Base-by-base conservation (phyloP, 2,888 invertebrate genomes). In the Trichopria drosophilae region DNA sequence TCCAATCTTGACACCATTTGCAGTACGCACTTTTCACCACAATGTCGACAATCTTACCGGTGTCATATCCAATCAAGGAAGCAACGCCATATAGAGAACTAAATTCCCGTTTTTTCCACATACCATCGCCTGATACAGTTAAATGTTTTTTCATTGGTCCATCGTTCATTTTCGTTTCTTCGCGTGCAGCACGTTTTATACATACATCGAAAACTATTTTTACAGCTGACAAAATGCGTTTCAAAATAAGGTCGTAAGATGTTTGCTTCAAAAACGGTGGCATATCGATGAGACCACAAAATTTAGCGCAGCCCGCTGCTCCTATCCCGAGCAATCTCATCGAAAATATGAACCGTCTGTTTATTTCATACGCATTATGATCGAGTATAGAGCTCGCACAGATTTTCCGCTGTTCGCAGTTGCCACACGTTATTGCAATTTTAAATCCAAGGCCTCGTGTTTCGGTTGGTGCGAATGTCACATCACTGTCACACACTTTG, bases 1-100 rank as follows among this genome's bases (percentile, higher is more conserved):
- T 50, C 52, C 55, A 59, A 16, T 40, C 6, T 35, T 58, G 36
- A 44, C 55, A 59, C 7, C 26, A 22, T 39, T 53, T 48, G 23
- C 58, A 56, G 40, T 44, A 56, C 19, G 44, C 36, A 28, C 32
- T 34, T 49, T 53, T 57, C 10, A 54, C 37, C 5, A 31, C 24
- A 4, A 42, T 31, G 35, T 51, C 47, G 5, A 54, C 26, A 13
- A 50, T 40, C 19, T 50, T 50, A 3, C 35, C 28, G 6, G 12
- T 22, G n/a, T 28, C 32, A 28, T 41, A 47, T 7, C 42, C 51
- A 34, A 51, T 40, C 13, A 55, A 10, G 23, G 51, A 51, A 7
- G 47, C 9, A 5, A 54, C 51, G 6, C 51, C 50, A 29, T 31
- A 51, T 28, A 23, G 36, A 20, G 49, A 49, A 15, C 3, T 42